phyloP scores from a whole-genome alignment of 1,140 invertebrate species.

The Hylaeus anthracinus region DNA sequence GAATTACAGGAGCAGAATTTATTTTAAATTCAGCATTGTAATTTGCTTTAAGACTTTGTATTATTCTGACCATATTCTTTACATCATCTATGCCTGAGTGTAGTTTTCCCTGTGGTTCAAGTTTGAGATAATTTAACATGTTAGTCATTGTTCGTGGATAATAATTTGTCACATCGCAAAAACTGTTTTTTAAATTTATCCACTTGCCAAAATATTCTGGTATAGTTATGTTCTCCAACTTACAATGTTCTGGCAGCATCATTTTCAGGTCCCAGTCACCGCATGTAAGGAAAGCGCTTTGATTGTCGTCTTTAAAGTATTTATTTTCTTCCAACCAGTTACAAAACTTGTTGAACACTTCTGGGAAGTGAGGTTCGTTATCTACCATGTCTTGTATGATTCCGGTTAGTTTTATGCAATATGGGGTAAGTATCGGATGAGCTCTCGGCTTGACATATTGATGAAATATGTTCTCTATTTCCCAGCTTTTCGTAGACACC shows the following conservation, averaged over 20 bases:
- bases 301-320: slow-evolving; percentile 64
- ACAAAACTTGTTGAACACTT: slow-evolving; percentile 72
- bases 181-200: slow-evolving; percentile 84
- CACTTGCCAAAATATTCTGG: slow-evolving; percentile 82
- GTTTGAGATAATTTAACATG: slow-evolving; percentile 68
- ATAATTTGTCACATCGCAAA: slow-evolving; percentile 58
- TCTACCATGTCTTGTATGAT: slow-evolving; percentile 79
- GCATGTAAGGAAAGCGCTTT: slow-evolving; percentile 83
- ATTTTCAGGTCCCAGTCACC: slow-evolving; percentile 85
- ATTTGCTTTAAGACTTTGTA: slow-evolving; percentile 56
- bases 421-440: slow-evolving; percentile 81
- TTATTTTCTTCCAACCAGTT: slow-evolving; percentile 71
- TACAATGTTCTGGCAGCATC: slow-evolving; percentile 83
- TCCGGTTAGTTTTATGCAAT: slow-evolving; percentile 83
- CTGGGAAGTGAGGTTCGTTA: slow-evolving; percentile 71
- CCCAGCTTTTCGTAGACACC: slow-evolving; percentile 81
- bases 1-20: slow-evolving; percentile 48
- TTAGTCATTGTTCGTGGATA: slow-evolving; percentile 72
- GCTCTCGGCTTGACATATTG: slow-evolving; percentile 83
- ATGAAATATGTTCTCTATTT: slow-evolving; percentile 83
- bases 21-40: slow-evolving; percentile 66
- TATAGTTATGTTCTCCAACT: slow-evolving; percentile 76
- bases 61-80: slow-evolving; percentile 72
- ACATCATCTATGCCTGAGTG: slow-evolving; percentile 77
- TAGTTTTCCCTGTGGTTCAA: slow-evolving; percentile 68